Percentiles rank a stretch among this genome's conserved stretches.
These are phyloP conservation scores for Spicauda simplicius DNA, from an alignment of 2,888 invertebrate genomes.

Conservation along the genomic window DNA sequence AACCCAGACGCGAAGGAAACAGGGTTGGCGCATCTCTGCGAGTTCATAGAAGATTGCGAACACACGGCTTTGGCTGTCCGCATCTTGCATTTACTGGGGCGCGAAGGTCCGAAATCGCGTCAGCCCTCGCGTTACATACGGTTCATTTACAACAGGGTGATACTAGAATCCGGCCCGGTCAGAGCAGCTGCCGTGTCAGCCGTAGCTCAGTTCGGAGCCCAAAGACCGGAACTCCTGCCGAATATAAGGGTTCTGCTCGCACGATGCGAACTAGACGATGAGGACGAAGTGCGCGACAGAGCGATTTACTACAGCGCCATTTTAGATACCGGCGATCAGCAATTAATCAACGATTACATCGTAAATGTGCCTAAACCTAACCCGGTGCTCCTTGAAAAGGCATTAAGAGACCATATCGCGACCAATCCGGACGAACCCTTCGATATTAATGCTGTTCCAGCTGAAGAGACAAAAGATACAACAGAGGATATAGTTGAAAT, in stretches of 20 bases:
- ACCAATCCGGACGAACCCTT: constrained; percentile 90
- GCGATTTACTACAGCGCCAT: constrained; percentile 98
- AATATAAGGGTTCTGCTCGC: constrained; percentile 92
- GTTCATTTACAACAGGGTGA: constrained; percentile 95
- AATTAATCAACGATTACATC: constrained; percentile 91
- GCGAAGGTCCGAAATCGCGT: constrained; percentile 98
- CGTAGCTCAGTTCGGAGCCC: constrained; percentile 98
- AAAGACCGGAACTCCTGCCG: constrained; percentile 87
- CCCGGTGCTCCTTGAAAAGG: constrained; percentile 94
- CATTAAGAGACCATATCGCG: constrained; percentile 92
- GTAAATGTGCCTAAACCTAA: constrained; percentile 92
- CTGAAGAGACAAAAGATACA: constrained; percentile 92
- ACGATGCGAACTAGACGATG: constrained; percentile 97
- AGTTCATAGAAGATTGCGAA: constrained; percentile 99
- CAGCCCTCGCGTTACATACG: constrained; percentile 95
- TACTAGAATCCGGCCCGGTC: constrained; percentile 97
- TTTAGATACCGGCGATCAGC: constrained; percentile 88
- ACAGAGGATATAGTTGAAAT: constrained; percentile 89
- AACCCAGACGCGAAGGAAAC: constrained; percentile 99
- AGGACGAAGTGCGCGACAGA: constrained; percentile 99
- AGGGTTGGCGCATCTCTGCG: constrained; percentile 97
- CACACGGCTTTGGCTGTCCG: constrained; percentile 98
- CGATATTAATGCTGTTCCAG: constrained; percentile 93
- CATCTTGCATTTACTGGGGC: constrained; percentile 97
- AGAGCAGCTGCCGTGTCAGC: constrained; percentile 99